Evolutionary conservation across 92 coral and sea anemone species (phyloP), one percentile per base, ranked within the genome.

Genomic region (Palythoa grandiflora): DNA sequence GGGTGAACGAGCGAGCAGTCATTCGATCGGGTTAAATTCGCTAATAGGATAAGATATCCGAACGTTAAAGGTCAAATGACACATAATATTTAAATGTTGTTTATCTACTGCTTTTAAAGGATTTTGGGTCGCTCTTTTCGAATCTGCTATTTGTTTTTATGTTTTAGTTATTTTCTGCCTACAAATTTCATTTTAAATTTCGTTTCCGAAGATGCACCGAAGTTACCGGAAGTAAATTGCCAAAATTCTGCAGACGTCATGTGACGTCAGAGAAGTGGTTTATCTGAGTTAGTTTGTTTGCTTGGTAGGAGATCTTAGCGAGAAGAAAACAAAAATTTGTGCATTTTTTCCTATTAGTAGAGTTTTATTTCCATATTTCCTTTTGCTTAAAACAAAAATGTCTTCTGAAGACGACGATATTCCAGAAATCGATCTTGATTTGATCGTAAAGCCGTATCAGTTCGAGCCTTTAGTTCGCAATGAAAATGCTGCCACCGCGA

Each of bases 41-140:
- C n/a, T 14, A 59, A 59, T 14, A 59, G 16, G 16, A 59, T n/a
- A 14, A 44, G 50, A 8, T 2, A 44, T 4, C 50, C 50, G 50
- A 44, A 59, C 47, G n/a, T 71, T 71, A 71, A 21, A 71, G 75
- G 75, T 71, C 75, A 71, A 71, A 71, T 71, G 75, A 37, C 75
- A 71, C 17, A 53, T 53, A 71, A 19, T 35, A 17, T 35, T 37
- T 11, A 11, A 71, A 71, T 17, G 75, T 71, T 35, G 2, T 71
- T 11, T 71, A 1, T 71, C 37, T 36, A 71, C 40, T 71, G 75
- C 19, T 21, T 20, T 16, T 16, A 65, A 2, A 17, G 4, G 71
- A 0, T 71, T 71, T 28, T 28, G 28, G 47, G 11, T 71, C 11
- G 11, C 60, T 54, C 16, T 54, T 54, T 54, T 8, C 0, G 60